Base-by-base conservation (phyloP, 53 echinoderm and acorn worm genomes). In the Antedon mediterranea region DNA sequence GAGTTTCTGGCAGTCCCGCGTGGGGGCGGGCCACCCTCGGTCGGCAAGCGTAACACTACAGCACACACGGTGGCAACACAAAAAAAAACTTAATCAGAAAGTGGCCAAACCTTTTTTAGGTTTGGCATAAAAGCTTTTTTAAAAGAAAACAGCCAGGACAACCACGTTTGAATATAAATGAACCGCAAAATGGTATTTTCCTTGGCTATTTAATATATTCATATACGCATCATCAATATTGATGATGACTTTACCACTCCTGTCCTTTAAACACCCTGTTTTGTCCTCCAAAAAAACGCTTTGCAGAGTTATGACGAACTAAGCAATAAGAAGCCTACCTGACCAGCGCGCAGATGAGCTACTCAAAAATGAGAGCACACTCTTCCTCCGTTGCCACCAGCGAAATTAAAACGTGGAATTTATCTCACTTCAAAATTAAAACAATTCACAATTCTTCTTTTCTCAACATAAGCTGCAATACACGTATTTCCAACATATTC, bases 31-130 rank as follows among this genome's bases (percentile, higher is more conserved):
- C 7, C 32, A 57, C 57, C 57, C 57, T 57, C 57, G 57, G 57
- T 57, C 57, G 57, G 57, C 57, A 57, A 57, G 57, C 34, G 76
- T 76, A 28, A 76, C 32, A 76, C 76, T 26, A 76, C 32, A 33
- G 76, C 34, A 32, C 32, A 76, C 76, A 32, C 76, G 57, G 23
- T 57, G 57, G 57, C 57, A 57, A 57, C 57, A 18, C 57, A 18
- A 18, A 57, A 57, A 15, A 57, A 57, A 57, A 57, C 9, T 57
- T 57, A 57, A 57, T 57, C 23, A 57, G 23, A 57, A 57, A 57
- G 20, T 57, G 7, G 57, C 57, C 57, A 57, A 57, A 57, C 57
- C 57, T 57, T 8, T 41, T 13, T 8, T 57, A 57, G 57, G 57
- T 57, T 57, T 57, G 57, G 57, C 57, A 57, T 57, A 15, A 15